Evolutionary conservation across 2,888 invertebrate species (phyloP).

Genomic region (Romanomermis culicivorax): DNA sequence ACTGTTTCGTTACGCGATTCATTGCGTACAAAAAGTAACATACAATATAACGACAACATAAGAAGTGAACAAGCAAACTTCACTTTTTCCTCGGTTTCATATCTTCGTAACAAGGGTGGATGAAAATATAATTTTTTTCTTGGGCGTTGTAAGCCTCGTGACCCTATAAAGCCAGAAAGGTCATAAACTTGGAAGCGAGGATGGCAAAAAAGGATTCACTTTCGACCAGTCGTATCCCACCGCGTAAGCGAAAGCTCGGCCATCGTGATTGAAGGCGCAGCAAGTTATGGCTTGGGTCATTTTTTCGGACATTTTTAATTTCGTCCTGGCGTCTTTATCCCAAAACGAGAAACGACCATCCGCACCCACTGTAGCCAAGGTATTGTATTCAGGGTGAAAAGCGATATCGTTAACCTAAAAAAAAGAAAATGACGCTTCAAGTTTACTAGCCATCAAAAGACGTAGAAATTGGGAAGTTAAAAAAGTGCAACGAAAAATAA

Average conservation of each 20-base stretch:
- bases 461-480: no score
- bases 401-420: constrained; percentile 64
- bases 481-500: neutral
- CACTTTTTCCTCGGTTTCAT: constrained; percentile 48
- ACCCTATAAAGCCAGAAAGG: constrained; percentile 50
- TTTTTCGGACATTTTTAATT: constrained; percentile 79
- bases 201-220: no score
- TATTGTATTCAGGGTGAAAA: constrained; percentile 90
- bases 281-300: constrained; percentile 80
- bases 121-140: constrained; percentile 82
- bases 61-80: neutral
- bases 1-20: no score
- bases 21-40: no score
- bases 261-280: constrained; percentile 80
- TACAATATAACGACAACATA: neutral
- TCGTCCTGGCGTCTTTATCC: constrained; percentile 97
- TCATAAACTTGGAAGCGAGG: no score
- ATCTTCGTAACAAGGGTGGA: constrained; percentile 84
- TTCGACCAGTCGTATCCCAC: constrained; percentile 98
- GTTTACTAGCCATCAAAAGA: neutral
- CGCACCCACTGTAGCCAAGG: constrained; percentile 84
- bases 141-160: constrained; percentile 76
- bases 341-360: constrained; percentile 95
- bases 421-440: neutral
- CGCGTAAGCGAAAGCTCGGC: constrained; percentile 90